Conservation (phyloP, 2,113 vertebrate genomes). For the Campylomormyrus tamandua region DNA sequence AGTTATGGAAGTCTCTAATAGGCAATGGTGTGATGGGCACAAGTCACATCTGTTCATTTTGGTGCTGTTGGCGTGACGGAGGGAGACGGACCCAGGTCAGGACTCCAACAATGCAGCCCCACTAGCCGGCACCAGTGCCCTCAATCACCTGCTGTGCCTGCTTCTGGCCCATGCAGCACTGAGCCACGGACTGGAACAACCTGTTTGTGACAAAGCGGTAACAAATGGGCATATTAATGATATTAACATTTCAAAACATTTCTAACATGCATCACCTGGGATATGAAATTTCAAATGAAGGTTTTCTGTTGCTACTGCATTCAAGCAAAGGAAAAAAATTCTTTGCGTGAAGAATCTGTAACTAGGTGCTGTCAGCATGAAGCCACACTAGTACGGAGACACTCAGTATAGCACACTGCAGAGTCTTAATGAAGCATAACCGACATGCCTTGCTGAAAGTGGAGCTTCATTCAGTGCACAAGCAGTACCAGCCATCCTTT, state of each 20-base stretch:
- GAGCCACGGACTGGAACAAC: conserved; percentile 97
- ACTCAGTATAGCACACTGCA: not conserved
- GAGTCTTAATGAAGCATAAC: not conserved
- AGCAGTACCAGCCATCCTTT: not conserved
- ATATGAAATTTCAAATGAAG: not conserved
- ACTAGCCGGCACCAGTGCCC: conserved; percentile 93
- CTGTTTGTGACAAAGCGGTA: conserved; percentile 46
- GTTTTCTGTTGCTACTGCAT: not conserved
- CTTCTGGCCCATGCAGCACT: conserved; percentile 99
- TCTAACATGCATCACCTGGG: not conserved
- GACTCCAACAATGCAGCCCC: conserved; percentile 9
- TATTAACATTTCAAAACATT: not conserved
- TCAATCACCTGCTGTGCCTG: conserved; percentile 99
- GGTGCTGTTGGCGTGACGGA: not conserved
- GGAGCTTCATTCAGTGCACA: not conserved
- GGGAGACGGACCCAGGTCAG: not conserved
- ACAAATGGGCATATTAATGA: not conserved
- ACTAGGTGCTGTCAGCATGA: not conserved
- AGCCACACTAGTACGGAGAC: not conserved
- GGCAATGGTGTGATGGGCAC: not conserved
- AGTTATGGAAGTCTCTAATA: not conserved
- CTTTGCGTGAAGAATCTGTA: not conserved
- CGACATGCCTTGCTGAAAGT: not conserved
- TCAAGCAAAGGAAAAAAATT: not conserved
- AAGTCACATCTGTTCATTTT: not conserved